These are phyloP conservation scores for Ia io DNA, from an alignment of 2,113 vertebrate genomes.

Conservation along the genomic window DNA sequence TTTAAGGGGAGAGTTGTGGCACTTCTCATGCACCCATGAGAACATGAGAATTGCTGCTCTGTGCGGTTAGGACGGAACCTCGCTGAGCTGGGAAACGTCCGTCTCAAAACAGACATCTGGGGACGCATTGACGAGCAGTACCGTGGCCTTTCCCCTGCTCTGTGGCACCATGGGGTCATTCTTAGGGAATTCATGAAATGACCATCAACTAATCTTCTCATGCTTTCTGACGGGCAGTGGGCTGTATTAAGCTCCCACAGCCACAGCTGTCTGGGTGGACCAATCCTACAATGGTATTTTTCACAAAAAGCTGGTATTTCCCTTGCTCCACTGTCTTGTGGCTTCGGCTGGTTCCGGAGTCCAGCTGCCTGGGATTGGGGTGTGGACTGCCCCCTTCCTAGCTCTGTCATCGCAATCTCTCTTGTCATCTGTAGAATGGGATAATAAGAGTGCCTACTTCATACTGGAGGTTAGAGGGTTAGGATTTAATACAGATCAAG, in stretches of 20 bases:
- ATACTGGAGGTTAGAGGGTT: not conserved
- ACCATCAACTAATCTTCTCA: not conserved
- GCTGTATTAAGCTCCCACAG: not conserved
- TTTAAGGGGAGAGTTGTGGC: not conserved
- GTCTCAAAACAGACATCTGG: too few species aligned
- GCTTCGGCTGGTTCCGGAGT: not conserved
- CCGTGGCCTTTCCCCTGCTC: not conserved
- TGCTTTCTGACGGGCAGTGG: not conserved
- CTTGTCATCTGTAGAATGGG: not conserved
- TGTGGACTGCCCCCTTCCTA: not conserved
- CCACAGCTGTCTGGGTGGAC: not conserved
- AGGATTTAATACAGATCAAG: not conserved
- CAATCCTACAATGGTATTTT: not conserved
- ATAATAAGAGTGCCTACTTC: not conserved
- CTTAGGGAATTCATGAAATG: not conserved
- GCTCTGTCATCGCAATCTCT: not conserved
- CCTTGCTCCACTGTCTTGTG: not conserved
- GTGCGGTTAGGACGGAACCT: not conserved
- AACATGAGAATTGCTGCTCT: not conserved
- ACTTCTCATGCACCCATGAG: not conserved
- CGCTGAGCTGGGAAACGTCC: not conserved
- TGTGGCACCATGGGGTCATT: not conserved
- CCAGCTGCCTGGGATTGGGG: not conserved
- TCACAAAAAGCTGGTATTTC: not conserved
- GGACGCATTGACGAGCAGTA: accelerated